Conservation (phyloP, 2,888 invertebrate genomes). For the Nephrotoma flavescens region DNA sequence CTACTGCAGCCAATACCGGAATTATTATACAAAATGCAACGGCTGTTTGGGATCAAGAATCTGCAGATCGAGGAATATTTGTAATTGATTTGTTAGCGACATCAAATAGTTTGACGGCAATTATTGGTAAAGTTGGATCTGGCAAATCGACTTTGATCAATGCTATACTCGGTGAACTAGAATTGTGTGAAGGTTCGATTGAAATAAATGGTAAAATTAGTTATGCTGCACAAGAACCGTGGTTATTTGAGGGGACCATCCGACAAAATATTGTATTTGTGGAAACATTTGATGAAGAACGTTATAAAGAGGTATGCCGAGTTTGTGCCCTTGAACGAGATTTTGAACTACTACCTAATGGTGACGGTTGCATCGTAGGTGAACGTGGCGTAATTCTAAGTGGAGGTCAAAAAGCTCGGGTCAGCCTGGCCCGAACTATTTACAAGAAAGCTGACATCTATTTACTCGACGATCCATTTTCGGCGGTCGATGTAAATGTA, state of each 20-base stretch:
- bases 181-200: conserved; percentile 41
- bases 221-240: conserved; percentile 72
- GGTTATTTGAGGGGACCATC: conserved; percentile 67
- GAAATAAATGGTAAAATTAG: conserved; percentile 47
- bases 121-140: conserved; percentile 60
- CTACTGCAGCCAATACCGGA: conserved; percentile 2
- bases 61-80: conserved; percentile 25
- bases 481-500: conserved; percentile 65
- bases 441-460: conserved; percentile 62
- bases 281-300: conserved; percentile 43
- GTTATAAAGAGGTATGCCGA: conserved; percentile 36
- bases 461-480: conserved; percentile 60
- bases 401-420: conserved; percentile 62
- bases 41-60: conserved; percentile 12
- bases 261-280: conserved; percentile 91
- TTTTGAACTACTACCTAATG: conserved; percentile 41
- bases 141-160: conserved; percentile 63
- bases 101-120: conserved; percentile 34
- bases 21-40: conserved; percentile 9
- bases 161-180: conserved; percentile 57
- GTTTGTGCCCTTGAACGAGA: conserved; percentile 49
- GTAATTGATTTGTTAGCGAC: conserved; percentile 8
- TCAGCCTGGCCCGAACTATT: conserved; percentile 61
- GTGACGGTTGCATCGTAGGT: conserved; percentile 38
- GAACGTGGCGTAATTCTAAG: conserved; percentile 57